These are phyloP conservation scores for Lutraria rhynchaena DNA, from an alignment of 1,140 invertebrate species.

Conservation along the genomic window DNA sequence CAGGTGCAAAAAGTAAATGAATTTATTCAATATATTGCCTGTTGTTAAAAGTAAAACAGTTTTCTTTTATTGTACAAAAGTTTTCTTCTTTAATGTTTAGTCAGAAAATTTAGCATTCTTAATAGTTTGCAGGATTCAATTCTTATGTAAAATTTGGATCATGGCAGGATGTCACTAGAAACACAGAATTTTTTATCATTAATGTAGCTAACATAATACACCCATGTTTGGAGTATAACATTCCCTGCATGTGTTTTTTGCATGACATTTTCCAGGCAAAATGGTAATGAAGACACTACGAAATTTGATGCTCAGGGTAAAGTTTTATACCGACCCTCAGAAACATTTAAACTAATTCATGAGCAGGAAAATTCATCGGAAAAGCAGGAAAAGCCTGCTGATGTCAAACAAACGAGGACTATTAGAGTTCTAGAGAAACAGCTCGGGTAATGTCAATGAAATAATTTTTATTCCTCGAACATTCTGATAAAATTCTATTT, in stretches of 20 bases:
- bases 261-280: conserved; percentile 48
- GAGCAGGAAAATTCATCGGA: conserved; percentile 70
- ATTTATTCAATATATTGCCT: too few species aligned
- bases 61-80: too few species aligned
- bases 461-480: too few species aligned
- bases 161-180: too few species aligned
- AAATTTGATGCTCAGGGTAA: conserved; percentile 58
- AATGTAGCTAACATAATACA: conserved; percentile 10
- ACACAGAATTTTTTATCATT: too few species aligned
- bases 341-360: conserved; percentile 77
- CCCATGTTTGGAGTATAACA: conserved; percentile 21
- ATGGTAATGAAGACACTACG: conserved; percentile 18
- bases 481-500: too few species aligned
- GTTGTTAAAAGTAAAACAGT: too few species aligned
- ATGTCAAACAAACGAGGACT: conserved; percentile 75
- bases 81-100: too few species aligned
- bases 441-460: conserved; percentile 59
- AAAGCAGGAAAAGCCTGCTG: conserved; percentile 62
- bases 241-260: conserved; percentile 31
- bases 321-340: conserved; percentile 75
- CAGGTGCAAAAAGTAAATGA: too few species aligned
- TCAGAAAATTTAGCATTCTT: too few species aligned
- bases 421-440: conserved; percentile 78
- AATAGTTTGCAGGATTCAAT: too few species aligned
- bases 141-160: too few species aligned